Evolutionary conservation across 2,797 vertebrate genomes (phyloP).

Genomic region (Vultur gryphus): DNA sequence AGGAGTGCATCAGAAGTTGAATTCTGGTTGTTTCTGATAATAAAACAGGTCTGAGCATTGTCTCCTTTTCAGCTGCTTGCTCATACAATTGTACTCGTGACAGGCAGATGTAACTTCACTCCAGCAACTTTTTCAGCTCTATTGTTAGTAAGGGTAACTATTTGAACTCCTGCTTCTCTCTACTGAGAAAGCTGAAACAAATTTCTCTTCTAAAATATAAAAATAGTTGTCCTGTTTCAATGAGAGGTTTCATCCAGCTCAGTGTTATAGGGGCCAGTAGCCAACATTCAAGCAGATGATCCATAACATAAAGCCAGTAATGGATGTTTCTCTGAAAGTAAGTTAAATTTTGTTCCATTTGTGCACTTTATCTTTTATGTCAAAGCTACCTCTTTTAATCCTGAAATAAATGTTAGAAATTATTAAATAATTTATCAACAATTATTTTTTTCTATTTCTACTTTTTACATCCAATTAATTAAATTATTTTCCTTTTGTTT

Average conservation of each 20-base stretch:
- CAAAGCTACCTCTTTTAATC: background rate
- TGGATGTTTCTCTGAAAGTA: background rate
- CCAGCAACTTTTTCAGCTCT: background rate
- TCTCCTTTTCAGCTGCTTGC: background rate
- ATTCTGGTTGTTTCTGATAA: background rate
- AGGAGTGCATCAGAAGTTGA: background rate
- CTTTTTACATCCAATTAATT: background rate
- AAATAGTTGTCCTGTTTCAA: background rate
- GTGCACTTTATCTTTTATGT: background rate
- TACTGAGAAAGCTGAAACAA: background rate
- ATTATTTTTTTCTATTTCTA: background rate
- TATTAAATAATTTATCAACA: background rate
- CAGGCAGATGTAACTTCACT: background rate
- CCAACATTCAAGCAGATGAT: background rate
- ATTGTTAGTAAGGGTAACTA: background rate
- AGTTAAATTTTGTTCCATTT: background rate
- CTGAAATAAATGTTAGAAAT: background rate
- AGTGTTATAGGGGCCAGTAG: background rate
- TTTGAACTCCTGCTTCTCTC: background rate
- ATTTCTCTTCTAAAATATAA: background rate
- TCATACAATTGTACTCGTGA: background rate
- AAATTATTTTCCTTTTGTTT: background rate
- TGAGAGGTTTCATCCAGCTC: background rate
- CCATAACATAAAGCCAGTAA: background rate
- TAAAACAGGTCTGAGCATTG: background rate